Conservation (phyloP, 2,888 invertebrate genomes). For the Papilio elwesi region DNA sequence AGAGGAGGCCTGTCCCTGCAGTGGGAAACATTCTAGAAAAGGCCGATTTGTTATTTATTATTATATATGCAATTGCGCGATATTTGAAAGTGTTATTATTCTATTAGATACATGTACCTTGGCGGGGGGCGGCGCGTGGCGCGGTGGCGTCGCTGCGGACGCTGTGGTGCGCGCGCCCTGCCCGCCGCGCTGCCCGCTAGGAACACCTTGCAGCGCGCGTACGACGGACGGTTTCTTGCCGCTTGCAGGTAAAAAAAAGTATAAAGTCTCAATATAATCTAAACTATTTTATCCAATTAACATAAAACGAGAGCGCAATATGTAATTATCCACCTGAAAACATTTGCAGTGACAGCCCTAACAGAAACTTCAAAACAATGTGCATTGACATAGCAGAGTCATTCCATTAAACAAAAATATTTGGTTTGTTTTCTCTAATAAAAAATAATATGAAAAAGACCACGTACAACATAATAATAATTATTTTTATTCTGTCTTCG, state of each 20-base stretch:
- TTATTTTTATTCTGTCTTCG: background rate
- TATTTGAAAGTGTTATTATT: background rate
- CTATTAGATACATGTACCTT: slow-evolving; percentile 72
- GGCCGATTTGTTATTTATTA: too few species aligned
- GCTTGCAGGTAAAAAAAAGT: slow-evolving; percentile 63
- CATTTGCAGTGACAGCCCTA: background rate
- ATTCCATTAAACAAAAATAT: too few species aligned
- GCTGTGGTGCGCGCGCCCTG: slow-evolving; percentile 68
- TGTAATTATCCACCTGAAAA: too few species aligned
- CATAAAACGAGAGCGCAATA: too few species aligned
- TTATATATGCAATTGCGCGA: too few species aligned
- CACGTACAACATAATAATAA: background rate
- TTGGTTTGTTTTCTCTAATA: too few species aligned
- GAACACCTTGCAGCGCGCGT: slow-evolving; percentile 65
- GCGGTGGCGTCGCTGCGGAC: slow-evolving; percentile 65
- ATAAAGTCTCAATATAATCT: background rate
- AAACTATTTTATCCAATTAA: too few species aligned
- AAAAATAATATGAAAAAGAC: background rate
- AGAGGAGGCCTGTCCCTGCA: too few species aligned
- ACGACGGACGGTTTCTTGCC: slow-evolving; percentile 64
- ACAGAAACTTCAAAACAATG: background rate
- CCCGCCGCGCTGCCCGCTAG: slow-evolving; percentile 54
- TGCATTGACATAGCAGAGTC: too few species aligned
- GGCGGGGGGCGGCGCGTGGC: slow-evolving; percentile 65
- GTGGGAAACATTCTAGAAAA: too few species aligned